Base-by-base conservation (phyloP, 2,113 vertebrate genomes). In the Python bivittatus region DNA sequence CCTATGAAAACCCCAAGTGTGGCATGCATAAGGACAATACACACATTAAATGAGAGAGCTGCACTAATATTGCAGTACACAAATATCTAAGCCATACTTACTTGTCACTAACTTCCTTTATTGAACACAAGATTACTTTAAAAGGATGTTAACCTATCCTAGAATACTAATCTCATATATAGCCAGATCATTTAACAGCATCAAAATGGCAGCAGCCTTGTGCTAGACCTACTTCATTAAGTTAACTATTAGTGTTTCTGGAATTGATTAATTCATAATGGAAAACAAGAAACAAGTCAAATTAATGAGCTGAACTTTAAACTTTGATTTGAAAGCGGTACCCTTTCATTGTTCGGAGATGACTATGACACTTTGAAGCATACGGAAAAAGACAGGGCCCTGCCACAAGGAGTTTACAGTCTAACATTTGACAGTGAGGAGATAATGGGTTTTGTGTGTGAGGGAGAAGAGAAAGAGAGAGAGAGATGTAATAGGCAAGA, bases 131-230 rank as follows among this genome's bases (percentile, higher is more conserved):
- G 89, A 84, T 84, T 91, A 92, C 88, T 85, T 57, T 64, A 90
- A 95, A 92, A 84, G 54, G 57, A 93, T 84, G 27, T 94, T 94
- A 92, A 93, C 88, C 79, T 84, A 83, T 79, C 93, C 88, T 68
- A 25, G 84, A 84, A 54, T 85, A 87, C 72, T 94, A 96, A 88
- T 90, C 92, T 84, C 29, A 91, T 44, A 88, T 89, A 88, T 54
- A 64, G 84, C 88, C 92, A 93, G 91, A 84, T 68, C 90, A 54
- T 79, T 95, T 93, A 89, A 72, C 48, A 53, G 5, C 11, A 25
- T 94, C 94, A 93, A 87, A 20, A 33, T 91, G 72, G 92, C 68
- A 93, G 92, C 10, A 91, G 53, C 92, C 85, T 91, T 93, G 84
- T 11, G n/a, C 56, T 90, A 44, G 23, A 7, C 6, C 54, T 88